Base-by-base conservation (phyloP, 2,888 invertebrate genomes). In the Oegoconia quadripuncta region DNA sequence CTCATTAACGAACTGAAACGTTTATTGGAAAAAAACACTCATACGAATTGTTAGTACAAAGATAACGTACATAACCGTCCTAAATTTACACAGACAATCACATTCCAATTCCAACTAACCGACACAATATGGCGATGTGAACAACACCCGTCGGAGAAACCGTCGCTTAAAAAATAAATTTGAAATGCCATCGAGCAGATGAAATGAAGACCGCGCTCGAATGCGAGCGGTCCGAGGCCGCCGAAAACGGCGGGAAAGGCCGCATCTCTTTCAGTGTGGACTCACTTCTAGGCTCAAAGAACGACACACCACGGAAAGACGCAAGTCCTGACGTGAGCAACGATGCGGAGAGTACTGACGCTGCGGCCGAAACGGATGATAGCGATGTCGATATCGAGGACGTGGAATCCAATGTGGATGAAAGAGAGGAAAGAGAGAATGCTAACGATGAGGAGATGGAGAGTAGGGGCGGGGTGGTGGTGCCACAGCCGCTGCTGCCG, bases 251-350 rank as follows among this genome's bases (percentile, higher is more conserved):
- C 59, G 78, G 89, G 48, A 91, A 90, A 65, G 88, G 91, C 53
- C 91, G 92, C 56, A 93, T 93, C 64, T 92, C 92, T 44, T 93
- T 93, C 73, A 93, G 93, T 77, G 93, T 93, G 32, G 93, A 93
- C 73, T 89, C 93, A 0, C 64, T 93, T 14, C 68, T 93, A 22
- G 79, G 83, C 16, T 69, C 82, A 52, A 65, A 80, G 50, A 68
- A 59, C 13, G 73, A 76, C 28, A 59, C 73, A 2, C 71, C 74
- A 0, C 53, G 54, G 0, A 75, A 79, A 43, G 78, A 75, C 17
- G 52, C 65, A 2, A 62, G 67, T 7, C 47, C 42, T 9, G 82
- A 83, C 32, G 72, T 67, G 0, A 82, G 80, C 48, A 79, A 80
- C 44, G 87, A 87, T 34, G 80, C 79, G 0, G 86, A 86, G 40